Percentiles rank a stretch among this genome's conserved stretches.
phyloP scores from a whole-genome alignment of 2,113 vertebrate genomes.

The Sakesphorus luctuosus region DNA sequence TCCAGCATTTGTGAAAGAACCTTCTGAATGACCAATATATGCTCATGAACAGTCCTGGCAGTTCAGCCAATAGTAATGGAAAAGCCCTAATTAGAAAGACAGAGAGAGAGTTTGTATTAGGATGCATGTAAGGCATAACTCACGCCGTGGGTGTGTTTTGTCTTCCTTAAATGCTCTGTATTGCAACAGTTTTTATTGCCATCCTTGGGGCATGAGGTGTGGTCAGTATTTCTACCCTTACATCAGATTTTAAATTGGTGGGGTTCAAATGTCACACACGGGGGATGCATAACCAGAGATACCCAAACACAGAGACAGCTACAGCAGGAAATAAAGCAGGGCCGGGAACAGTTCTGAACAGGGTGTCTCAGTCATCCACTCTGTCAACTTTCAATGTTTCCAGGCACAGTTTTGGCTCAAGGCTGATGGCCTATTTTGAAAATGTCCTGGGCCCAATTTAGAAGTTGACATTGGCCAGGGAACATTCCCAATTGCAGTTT shows the following conservation, averaged over 20 bases:
- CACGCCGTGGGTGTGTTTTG: not conserved
- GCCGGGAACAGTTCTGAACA: not conserved
- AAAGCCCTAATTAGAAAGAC: not conserved
- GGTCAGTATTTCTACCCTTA: not conserved
- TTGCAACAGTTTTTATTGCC: not conserved
- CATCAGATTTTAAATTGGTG: not conserved
- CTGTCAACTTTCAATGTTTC: not conserved
- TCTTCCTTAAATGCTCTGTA: not conserved
- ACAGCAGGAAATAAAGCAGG: not conserved
- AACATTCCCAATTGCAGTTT: not conserved
- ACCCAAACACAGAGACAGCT: not conserved
- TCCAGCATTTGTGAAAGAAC: not conserved
- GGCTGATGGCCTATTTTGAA: not conserved
- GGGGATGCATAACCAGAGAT: not conserved
- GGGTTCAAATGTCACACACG: rapidly evolving
- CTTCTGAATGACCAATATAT: not conserved
- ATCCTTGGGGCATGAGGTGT: not conserved
- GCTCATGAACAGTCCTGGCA: not conserved
- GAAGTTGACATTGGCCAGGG: not conserved
- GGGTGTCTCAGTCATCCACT: rapidly evolving
- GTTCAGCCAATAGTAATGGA: not conserved
- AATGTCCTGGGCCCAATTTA: not conserved
- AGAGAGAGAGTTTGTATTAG: not conserved
- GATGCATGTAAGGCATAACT: not conserved
- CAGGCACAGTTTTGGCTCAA: not conserved